These are phyloP conservation scores for Tyrannus savana DNA, from an alignment of 2,113 vertebrate genomes.

Conservation along the genomic window DNA sequence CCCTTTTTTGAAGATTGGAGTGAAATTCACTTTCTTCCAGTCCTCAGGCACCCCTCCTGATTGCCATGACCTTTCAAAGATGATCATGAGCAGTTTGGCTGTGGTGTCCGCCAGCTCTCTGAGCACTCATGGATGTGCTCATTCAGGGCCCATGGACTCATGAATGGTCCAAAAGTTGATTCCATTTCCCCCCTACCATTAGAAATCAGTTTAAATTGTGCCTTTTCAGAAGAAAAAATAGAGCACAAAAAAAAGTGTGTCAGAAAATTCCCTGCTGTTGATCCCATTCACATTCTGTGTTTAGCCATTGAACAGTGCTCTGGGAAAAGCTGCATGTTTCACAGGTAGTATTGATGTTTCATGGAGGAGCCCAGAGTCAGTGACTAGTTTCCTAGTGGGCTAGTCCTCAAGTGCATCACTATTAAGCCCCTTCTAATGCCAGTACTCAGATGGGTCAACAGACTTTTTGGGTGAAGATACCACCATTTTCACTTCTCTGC, in stretches of 20 bases:
- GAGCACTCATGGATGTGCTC: background rate
- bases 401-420: background rate
- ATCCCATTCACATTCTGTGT: background rate
- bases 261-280: background rate
- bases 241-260: background rate
- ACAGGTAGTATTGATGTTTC: background rate
- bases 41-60: background rate
- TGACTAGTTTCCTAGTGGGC: background rate
- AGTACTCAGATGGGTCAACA: background rate
- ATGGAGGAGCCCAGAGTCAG: background rate
- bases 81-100: background rate
- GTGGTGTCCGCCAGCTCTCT: background rate
- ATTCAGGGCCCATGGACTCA: background rate
- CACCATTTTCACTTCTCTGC: background rate
- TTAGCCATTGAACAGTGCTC: background rate
- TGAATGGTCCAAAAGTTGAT: background rate
- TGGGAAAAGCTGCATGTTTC: background rate
- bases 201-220: background rate
- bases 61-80: background rate
- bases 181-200: background rate
- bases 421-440: background rate
- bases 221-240: background rate
- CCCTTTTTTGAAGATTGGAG: background rate
- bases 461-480: background rate
- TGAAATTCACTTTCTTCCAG: background rate